phyloP scores from a whole-genome alignment of 2,888 invertebrate genomes.

The Calameuta filiformis region DNA sequence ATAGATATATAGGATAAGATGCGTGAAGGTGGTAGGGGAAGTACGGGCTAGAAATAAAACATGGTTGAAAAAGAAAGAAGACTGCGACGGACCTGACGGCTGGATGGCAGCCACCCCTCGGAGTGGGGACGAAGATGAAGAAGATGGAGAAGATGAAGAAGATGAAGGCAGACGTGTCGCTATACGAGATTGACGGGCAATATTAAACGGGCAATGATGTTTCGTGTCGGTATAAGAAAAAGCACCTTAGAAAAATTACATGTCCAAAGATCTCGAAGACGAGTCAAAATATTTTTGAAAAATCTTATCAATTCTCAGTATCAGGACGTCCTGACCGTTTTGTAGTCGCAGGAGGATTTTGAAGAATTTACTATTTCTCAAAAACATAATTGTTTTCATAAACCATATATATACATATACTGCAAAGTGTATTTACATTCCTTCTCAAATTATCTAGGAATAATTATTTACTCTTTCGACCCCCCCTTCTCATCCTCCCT shows the following conservation, averaged over 20 bases:
- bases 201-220: conserved; percentile 43
- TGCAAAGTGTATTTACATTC: too few species aligned
- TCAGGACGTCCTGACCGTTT: too few species aligned
- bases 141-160: conserved; percentile 21
- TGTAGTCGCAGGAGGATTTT: too few species aligned
- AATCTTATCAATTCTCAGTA: too few species aligned
- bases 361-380: too few species aligned
- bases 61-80: neutral
- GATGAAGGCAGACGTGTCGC: conserved; percentile 11
- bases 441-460: too few species aligned
- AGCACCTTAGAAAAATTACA: conserved; percentile 32
- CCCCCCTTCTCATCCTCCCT: too few species aligned
- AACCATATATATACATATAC: too few species aligned
- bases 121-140: neutral
- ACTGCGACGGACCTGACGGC: neutral
- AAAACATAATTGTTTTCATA: too few species aligned
- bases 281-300: too few species aligned
- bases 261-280: neutral
- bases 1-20: neutral
- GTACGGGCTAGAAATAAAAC: neutral
- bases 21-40: neutral
- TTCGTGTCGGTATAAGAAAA: conserved; percentile 30
- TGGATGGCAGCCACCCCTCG: neutral
- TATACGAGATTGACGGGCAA: conserved; percentile 35
- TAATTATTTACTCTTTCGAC: too few species aligned